Conservation (phyloP, 2,113 vertebrate species). For the Chunga burmeisteri region DNA sequence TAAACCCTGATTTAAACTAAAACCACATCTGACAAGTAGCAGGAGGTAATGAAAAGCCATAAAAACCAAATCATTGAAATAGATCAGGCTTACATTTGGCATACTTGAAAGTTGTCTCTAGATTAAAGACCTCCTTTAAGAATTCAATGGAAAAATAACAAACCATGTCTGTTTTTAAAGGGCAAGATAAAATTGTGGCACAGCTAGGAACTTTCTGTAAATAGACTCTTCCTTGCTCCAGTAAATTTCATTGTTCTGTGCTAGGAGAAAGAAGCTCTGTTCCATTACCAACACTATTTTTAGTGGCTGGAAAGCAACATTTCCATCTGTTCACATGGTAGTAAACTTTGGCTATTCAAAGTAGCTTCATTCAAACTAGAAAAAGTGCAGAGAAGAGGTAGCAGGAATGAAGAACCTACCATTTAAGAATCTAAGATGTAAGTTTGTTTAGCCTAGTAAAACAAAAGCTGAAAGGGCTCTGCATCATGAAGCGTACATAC, state of each 20-base stretch:
- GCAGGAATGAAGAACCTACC: not conserved
- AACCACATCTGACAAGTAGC: rapidly evolving
- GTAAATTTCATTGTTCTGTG: not conserved
- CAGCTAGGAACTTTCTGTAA: not conserved
- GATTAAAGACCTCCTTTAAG: not conserved
- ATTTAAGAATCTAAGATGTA: not conserved
- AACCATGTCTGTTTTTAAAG: not conserved
- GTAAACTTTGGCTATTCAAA: not conserved
- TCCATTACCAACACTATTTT: not conserved
- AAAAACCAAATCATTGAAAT: not conserved
- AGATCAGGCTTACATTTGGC: not conserved
- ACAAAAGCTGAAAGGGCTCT: not conserved
- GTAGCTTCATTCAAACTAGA: not conserved
- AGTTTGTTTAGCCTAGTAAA: not conserved
- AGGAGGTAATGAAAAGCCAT: not conserved
- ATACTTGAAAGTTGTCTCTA: not conserved
- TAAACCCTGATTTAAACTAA: not conserved
- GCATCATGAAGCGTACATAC: not conserved
- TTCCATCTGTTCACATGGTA: not conserved
- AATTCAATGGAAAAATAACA: not conserved
- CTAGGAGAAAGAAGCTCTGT: not conserved
- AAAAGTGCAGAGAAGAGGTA: not conserved
- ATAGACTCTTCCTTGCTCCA: not conserved
- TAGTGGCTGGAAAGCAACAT: not conserved
- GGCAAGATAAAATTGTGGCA: not conserved